Evolutionary conservation across 2,113 vertebrate species (phyloP).

Genomic region (Macquaria ambigua): DNA sequence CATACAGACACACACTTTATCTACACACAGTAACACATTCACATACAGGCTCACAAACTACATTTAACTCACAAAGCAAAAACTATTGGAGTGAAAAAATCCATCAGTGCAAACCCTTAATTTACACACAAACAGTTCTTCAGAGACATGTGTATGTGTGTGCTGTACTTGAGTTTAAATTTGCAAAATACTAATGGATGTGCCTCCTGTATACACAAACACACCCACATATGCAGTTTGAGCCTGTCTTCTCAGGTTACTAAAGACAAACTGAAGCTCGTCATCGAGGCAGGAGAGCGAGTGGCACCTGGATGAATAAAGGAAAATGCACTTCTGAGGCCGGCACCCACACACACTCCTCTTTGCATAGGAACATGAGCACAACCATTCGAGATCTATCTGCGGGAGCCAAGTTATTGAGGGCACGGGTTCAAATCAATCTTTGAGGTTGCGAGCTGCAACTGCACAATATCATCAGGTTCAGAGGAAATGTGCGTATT

Average conservation of each 20-base stretch:
- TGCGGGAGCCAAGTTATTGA: constrained; percentile 33
- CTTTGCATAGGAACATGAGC: constrained; percentile 29
- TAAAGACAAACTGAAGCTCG: constrained; percentile 21
- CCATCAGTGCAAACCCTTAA: background rate
- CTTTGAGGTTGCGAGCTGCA: constrained; percentile 16
- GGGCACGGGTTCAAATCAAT: constrained; percentile 41
- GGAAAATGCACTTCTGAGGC: constrained; percentile 7
- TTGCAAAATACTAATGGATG: background rate
- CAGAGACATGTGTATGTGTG: background rate
- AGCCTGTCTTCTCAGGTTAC: constrained; percentile 9
- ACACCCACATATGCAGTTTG: background rate
- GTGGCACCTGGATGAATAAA: constrained; percentile 9
- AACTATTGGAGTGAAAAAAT: background rate
- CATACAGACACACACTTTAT: background rate
- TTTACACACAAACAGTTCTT: background rate
- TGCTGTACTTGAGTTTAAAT: background rate
- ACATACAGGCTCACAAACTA: background rate
- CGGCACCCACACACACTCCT: constrained; percentile 17
- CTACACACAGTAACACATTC: background rate
- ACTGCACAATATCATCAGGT: constrained; percentile 20
- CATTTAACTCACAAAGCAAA: constrained; percentile 4
- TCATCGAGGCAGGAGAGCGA: background rate
- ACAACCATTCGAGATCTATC: constrained; percentile 13
- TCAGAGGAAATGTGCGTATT: background rate
- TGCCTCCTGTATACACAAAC: constrained; percentile 2